A percentile compares a stretch with the other conserved stretches of the same genome.
Conservation (phyloP, 2,797 vertebrate genomes). For the Sardinella longiceps region DNA sequence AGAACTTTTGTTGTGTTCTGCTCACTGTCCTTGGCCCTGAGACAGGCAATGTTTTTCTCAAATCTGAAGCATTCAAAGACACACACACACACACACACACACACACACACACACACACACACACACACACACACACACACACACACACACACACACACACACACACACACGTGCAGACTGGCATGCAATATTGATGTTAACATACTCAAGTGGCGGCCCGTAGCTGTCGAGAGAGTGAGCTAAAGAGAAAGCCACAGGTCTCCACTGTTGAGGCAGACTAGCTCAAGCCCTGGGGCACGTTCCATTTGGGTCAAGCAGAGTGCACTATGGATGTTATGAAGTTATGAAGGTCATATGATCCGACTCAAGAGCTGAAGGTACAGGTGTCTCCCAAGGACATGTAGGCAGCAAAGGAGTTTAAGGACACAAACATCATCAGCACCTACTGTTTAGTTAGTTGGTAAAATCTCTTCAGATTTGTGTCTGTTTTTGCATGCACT, state of each 20-base stretch:
- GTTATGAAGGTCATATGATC: neutral
- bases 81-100: neutral
- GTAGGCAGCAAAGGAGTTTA: too few species aligned
- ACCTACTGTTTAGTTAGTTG: neutral
- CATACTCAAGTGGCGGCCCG: neutral
- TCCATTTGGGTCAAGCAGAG: neutral
- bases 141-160: conserved; percentile 3
- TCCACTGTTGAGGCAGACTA: neutral
- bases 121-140: neutral
- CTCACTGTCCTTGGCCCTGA: neutral
- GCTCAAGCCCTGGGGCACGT: neutral
- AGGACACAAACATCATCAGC: too few species aligned
- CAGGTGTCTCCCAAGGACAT: neutral
- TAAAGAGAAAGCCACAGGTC: neutral
- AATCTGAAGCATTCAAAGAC: neutral
- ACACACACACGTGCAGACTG: neutral
- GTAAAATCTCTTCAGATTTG: neutral
- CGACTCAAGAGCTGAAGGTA: neutral
- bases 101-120: neutral
- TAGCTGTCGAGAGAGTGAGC: neutral
- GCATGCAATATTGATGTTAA: neutral
- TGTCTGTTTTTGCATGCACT: neutral
- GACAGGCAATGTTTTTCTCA: neutral
- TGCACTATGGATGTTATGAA: neutral
- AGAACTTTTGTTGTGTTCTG: neutral